Conservation (phyloP, 2,888 invertebrate species). For the Cataglyphis livida region DNA sequence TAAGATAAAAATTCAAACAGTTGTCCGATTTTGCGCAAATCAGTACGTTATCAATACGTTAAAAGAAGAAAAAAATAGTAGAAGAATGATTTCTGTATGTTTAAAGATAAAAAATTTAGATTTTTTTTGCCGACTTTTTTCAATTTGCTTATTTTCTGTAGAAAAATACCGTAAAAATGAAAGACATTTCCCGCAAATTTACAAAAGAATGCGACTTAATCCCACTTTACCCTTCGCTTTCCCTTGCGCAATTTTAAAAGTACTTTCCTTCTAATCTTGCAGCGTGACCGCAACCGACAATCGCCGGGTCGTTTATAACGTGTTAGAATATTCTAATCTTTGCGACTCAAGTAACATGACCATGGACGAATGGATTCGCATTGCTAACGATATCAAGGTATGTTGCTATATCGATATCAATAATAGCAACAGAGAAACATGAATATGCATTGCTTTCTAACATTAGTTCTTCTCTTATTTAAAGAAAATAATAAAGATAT, state of each 20-base stretch:
- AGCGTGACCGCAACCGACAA: conserved; percentile 81
- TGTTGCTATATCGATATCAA: conserved; percentile 2
- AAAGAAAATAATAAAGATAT: not conserved
- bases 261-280: conserved; percentile 10
- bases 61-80: not conserved
- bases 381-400: conserved; percentile 95
- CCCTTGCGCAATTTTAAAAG: conserved; percentile 22
- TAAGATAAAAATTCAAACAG: not conserved
- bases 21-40: not conserved
- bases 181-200: not conserved
- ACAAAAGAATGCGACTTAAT: conserved; percentile 7
- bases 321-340: conserved; percentile 94
- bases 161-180: not conserved
- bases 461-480: not conserved
- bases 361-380: conserved; percentile 94
- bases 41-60: not conserved
- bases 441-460: not conserved
- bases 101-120: not conserved
- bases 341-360: conserved; percentile 98
- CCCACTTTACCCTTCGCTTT: conserved; percentile 12
- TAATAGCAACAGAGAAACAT: not conserved
- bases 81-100: not conserved
- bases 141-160: not conserved
- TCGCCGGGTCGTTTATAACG: conserved; percentile 90
- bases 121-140: not conserved